Base-by-base conservation (phyloP, 2,888 invertebrate species). In the Ormyrus pomaceus region DNA sequence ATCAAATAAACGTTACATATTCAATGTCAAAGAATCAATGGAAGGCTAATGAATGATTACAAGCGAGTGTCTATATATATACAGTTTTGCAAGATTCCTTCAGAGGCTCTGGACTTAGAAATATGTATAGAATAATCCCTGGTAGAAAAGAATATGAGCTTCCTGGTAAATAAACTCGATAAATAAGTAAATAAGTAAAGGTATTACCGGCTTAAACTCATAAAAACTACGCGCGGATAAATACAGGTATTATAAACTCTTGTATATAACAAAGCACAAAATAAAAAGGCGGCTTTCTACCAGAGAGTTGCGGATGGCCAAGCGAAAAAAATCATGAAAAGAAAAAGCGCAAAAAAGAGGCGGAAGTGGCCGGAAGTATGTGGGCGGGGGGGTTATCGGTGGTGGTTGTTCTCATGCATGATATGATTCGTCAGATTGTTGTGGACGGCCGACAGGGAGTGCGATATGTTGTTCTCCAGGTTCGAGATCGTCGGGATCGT, bases 401-500 rank as follows among this genome's bases (percentile, higher is more conserved):
- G 79, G 50, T 77, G 79, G 46, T 56, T 66, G 65, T 59, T 69
- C 53, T 79, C 72, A 51, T 62, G 50, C 3, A 19, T 48, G 48
- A 61, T 7, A 62, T 75, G 53, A 55, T 77, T 62, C 48, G 34
- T 13, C 19, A 65, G 46, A 13, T 71, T 50, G 53, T 73, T 59
- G 70, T 65, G 61, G 2, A 55, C 8, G 11, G 65, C 13, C 55
- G 79, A 80, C 66, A 82, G 19, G 72, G 73, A 73, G 58, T 81
- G 34, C 34, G 34, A 34, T 34, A 34, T 34, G 34, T 34, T 34
- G 34, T 34, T 34, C 34, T 34, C 34, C 34, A 34, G 34, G 34
- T 34, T 34, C 34, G 34, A 34, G 45, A 79, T 81, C 84, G n/a
- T 85, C 84, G 65, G 56, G 55, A n/a, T 48, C 2, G 61, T 72